A percentile compares a stretch with the other conserved stretches of the same genome.
Conservation (phyloP, 2,888 invertebrate species). For the Carcina quercana region DNA sequence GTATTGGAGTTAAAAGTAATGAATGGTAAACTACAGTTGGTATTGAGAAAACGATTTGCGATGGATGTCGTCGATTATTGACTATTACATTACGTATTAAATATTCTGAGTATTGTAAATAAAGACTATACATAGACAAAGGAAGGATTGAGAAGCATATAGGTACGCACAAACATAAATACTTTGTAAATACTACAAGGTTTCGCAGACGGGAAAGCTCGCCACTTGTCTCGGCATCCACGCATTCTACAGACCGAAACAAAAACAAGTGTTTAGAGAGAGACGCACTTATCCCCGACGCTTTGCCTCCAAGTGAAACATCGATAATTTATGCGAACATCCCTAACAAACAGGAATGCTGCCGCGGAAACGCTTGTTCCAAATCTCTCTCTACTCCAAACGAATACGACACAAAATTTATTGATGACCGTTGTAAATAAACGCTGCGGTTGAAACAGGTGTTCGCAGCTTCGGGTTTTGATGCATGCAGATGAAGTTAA, state of each 20-base stretch:
- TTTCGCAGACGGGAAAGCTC: conserved; percentile 40
- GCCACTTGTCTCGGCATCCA: conserved; percentile 44
- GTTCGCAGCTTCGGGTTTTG: conserved; percentile 53
- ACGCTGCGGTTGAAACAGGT: conserved; percentile 68
- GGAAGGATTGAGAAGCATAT: too few species aligned
- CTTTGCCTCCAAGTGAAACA: conserved; percentile 54
- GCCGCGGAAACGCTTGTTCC: conserved; percentile 13
- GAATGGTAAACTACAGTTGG: too few species aligned
- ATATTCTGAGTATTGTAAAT: too few species aligned
- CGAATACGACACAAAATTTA: conserved; percentile 19
- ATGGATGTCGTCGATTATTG: too few species aligned
- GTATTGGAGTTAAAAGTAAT: too few species aligned
- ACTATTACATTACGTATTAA: too few species aligned
- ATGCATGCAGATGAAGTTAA: conserved; percentile 10
- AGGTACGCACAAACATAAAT: conserved; percentile 25
- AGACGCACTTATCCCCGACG: conserved; percentile 48
- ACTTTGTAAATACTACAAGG: conserved; percentile 25
- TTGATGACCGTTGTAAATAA: conserved; percentile 29
- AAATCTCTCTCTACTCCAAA: conserved; percentile 22
- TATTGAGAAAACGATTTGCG: too few species aligned
- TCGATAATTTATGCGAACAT: conserved; percentile 73
- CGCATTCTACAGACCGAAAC: conserved; percentile 50
- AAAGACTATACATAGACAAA: too few species aligned
- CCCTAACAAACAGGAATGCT: conserved; percentile 68
- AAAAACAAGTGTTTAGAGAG: conserved; percentile 65